Percentiles rank a stretch among this genome's conserved stretches.
Evolutionary conservation across 2,113 vertebrate species (phyloP).

Genomic region (Apodemus sylvaticus): DNA sequence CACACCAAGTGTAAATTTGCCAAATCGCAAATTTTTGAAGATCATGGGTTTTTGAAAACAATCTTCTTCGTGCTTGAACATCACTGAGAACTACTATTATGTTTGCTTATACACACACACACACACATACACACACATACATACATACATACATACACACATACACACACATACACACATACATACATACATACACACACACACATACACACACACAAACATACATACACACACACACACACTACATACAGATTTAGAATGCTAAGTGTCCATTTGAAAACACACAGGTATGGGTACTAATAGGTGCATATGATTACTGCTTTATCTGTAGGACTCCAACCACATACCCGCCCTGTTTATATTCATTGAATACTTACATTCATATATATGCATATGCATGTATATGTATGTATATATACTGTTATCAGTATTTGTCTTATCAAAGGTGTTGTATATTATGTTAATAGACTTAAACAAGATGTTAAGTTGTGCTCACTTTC

Average conservation of each 20-base stretch:
- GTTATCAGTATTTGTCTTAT: not conserved
- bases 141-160: not conserved
- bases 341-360: not conserved
- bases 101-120: not conserved
- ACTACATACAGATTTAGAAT: not conserved
- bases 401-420: not conserved
- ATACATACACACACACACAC: not conserved
- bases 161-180: no score
- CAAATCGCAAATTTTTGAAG: constrained; percentile 10
- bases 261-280: not conserved
- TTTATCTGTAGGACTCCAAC: not conserved
- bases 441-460: not conserved
- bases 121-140: not conserved
- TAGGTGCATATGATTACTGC: not conserved
- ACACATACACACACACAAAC: no score
- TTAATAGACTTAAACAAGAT: not conserved
- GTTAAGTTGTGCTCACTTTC: not conserved
- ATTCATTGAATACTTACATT: not conserved
- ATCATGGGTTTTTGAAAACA: not conserved
- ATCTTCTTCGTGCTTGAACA: not conserved
- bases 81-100: not conserved
- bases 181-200: no score
- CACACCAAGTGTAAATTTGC: not conserved
- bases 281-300: not conserved
- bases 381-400: not conserved